Evolutionary conservation across 35 echinoderm and acorn worm genomes (phyloP).

Genomic region (Acanthaster planci): DNA sequence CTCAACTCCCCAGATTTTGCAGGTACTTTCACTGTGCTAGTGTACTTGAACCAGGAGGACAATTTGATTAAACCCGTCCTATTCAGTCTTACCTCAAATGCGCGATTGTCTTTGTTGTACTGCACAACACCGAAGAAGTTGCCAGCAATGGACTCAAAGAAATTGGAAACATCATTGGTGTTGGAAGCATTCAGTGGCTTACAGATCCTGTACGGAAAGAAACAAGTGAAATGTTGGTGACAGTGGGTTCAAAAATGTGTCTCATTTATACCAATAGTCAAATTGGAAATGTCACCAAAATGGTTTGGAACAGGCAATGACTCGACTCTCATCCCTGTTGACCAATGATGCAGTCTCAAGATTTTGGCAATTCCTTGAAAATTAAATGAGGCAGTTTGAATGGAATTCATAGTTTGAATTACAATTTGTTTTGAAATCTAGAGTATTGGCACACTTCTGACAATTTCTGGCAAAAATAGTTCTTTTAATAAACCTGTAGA

Average conservation of each 20-base stretch:
- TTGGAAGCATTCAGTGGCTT: conserved; percentile 61
- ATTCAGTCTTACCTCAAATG: conserved; percentile 77
- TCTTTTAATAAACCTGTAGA: too few species aligned
- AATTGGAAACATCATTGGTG: conserved; percentile 63
- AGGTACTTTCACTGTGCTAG: background rate
- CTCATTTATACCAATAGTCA: too few species aligned
- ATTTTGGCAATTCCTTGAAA: too few species aligned
- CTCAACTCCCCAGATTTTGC: background rate
- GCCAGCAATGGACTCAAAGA: conserved; percentile 58
- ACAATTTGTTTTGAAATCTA: too few species aligned
- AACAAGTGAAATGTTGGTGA: conserved; percentile 7
- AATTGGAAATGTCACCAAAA: too few species aligned
- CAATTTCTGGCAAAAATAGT: too few species aligned
- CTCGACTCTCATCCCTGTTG: too few species aligned
- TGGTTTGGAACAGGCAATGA: too few species aligned
- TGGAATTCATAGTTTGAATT: too few species aligned
- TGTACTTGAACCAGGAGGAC: background rate
- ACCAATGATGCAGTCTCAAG: too few species aligned
- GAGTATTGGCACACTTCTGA: too few species aligned
- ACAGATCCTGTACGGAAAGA: conserved; percentile 62
- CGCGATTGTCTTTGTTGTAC: conserved; percentile 94
- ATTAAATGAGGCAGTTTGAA: too few species aligned
- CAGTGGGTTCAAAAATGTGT: background rate
- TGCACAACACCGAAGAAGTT: conserved; percentile 91
- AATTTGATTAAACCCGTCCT: background rate